Percentiles rank a stretch among this genome's conserved stretches.
Evolutionary conservation across 1,140 invertebrate species (phyloP).

Genomic region (Zaprionus vittiger): DNA sequence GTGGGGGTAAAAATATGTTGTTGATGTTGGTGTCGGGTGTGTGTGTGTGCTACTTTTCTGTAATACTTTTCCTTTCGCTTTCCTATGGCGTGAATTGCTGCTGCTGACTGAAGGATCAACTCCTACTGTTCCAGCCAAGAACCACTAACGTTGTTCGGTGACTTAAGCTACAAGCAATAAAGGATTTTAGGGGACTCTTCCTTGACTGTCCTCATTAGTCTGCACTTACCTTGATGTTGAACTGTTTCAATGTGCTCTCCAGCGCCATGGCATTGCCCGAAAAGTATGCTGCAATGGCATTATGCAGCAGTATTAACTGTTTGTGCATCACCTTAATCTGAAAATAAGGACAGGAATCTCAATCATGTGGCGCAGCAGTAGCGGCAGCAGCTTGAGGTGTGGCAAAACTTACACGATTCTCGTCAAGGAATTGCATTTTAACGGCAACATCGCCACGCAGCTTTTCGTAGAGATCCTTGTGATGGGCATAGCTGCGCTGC

Average conservation of each 20-base stretch:
- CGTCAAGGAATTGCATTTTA: slow-evolving; percentile 97
- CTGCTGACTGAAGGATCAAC: slow-evolving; percentile 23
- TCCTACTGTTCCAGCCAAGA: slow-evolving; percentile 83
- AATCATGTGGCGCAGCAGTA: not conserved
- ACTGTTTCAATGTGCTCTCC: slow-evolving; percentile 97
- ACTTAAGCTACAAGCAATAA: slow-evolving; percentile 68
- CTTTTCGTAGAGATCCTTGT: slow-evolving; percentile 96
- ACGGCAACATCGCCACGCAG: slow-evolving; percentile 96
- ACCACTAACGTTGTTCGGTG: slow-evolving; percentile 75
- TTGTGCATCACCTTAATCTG: slow-evolving; percentile 99
- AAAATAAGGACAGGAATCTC: not conserved
- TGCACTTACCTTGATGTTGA: slow-evolving; percentile 91
- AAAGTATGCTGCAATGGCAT: slow-evolving; percentile 98
- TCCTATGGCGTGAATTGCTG: slow-evolving; percentile 6
- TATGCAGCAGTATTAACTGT: slow-evolving; percentile 97
- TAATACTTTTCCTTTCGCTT: slow-evolving; percentile 41
- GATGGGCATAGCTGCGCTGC: slow-evolving; percentile 92
- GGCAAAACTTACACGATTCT: slow-evolving; percentile 92
- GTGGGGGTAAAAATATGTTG: slow-evolving; percentile 25
- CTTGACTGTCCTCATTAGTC: not conserved
- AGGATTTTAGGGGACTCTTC: not conserved
- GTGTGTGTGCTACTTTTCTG: slow-evolving; percentile 10
- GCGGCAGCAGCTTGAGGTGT: not conserved
- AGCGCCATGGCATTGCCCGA: slow-evolving; percentile 96
- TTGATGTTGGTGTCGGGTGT: not conserved